phyloP scores from a whole-genome alignment of 2,888 invertebrate genomes.

The Aspidiotus rigidus region DNA sequence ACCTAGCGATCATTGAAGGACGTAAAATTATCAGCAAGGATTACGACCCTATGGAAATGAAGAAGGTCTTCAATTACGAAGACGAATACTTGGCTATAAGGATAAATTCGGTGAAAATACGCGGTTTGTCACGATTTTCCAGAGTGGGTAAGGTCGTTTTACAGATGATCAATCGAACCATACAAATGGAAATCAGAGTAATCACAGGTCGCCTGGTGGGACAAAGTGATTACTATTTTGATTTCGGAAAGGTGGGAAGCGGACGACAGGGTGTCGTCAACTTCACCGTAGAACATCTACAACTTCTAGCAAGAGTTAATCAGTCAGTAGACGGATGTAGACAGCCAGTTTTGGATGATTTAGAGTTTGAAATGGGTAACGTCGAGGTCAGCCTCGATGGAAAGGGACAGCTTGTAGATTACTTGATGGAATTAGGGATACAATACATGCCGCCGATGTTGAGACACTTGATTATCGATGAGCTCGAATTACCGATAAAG shows the following conservation, averaged over 20 bases:
- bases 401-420: slow-evolving; percentile 73
- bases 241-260: slow-evolving; percentile 47
- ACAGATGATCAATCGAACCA: slow-evolving; percentile 60
- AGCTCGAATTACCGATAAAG: slow-evolving; percentile 66
- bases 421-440: slow-evolving; percentile 65
- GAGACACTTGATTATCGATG: slow-evolving; percentile 78
- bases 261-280: slow-evolving; percentile 53
- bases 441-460: slow-evolving; percentile 75
- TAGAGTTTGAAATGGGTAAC: slow-evolving; percentile 72
- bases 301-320: slow-evolving; percentile 55
- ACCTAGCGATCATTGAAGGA: slow-evolving; percentile 67
- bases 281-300: slow-evolving; percentile 67
- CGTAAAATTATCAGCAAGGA: slow-evolving; percentile 54
- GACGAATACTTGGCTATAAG: slow-evolving; percentile 23
- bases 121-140: slow-evolving; percentile 70
- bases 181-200: slow-evolving; percentile 57
- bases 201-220: slow-evolving; percentile 72
- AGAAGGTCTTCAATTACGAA: slow-evolving; percentile 35
- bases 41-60: slow-evolving; percentile 59
- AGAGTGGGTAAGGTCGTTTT: slow-evolving; percentile 68
- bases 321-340: slow-evolving; percentile 69
- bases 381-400: slow-evolving; percentile 68
- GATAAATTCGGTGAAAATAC: slow-evolving; percentile 43
- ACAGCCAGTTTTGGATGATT: slow-evolving; percentile 58
- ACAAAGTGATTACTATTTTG: slow-evolving; percentile 65